Evolutionary conservation across 2,888 invertebrate species (phyloP).

Genomic region (Chrysotoxum bicinctum): DNA sequence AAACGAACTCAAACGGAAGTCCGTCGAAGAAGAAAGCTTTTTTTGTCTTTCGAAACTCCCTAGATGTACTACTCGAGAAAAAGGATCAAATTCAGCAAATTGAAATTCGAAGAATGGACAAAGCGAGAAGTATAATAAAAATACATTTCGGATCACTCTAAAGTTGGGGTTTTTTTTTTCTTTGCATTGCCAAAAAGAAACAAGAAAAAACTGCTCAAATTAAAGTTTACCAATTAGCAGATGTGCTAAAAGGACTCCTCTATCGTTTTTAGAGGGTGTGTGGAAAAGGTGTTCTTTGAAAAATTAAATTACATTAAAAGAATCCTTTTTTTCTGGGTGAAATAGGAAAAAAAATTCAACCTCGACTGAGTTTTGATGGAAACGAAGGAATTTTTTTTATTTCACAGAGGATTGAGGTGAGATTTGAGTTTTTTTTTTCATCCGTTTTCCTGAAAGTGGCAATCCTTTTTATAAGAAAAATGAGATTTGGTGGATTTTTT

Average conservation of each 20-base stretch:
- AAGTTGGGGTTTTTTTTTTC: background rate
- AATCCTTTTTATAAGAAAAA: constrained; percentile 21
- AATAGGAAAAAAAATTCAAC: background rate
- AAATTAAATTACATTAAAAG: constrained; percentile 23
- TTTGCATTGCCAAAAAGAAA: background rate
- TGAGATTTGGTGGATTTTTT: background rate
- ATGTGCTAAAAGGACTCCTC: constrained; percentile 44
- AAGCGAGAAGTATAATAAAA: background rate
- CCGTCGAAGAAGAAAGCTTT: constrained; percentile 6
- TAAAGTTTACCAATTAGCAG: constrained; percentile 69
- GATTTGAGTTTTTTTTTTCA: background rate
- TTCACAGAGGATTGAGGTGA: constrained; percentile 1
- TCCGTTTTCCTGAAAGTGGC: constrained; percentile 13
- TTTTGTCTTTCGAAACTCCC: background rate
- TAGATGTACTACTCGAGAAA: background rate
- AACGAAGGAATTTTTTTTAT: constrained; percentile 9
- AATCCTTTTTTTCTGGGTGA: background rate
- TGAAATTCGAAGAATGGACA: constrained; percentile 40
- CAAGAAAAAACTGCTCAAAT: constrained; percentile 34
- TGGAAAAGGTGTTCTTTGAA: constrained; percentile 19
- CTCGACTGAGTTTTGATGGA: constrained; percentile 12
- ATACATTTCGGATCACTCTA: constrained; percentile 19
- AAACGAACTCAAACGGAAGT: constrained; percentile 56
- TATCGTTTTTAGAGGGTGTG: background rate
- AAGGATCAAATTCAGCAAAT: constrained; percentile 51